Evolutionary conservation across 2,113 vertebrate genomes (phyloP), one percentile per base, ranked within the genome.

Genomic region (Prochilodus magdalenae): DNA sequence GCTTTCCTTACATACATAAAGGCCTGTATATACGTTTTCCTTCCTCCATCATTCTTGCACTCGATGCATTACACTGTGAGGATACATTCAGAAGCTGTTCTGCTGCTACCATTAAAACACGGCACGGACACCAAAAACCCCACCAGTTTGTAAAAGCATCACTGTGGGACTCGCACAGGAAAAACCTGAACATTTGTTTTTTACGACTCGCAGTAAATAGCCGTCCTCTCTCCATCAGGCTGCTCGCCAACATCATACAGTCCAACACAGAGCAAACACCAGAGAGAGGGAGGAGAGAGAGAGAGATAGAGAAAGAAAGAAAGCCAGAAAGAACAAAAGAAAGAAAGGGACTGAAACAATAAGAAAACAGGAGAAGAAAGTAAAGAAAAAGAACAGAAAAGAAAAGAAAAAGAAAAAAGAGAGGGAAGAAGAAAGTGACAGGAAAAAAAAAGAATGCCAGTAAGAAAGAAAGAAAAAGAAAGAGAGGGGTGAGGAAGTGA

Each of bases 391-490:
- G 1, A 10, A 44, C 40, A 44, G 11, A 44, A 44, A 44, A 36
- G 6, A 36, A 3, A 7, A 10, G 1, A 10, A 44, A 7, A 8
- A 10, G 11, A 44, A 10, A 10, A 44, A 44, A 44, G 40, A 44
- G 11, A 44, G 1, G 8, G 40, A 44, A 10, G 11, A 10, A 44
- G 8, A 44, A 44, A 10, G 8, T 3, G 33, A 6, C 3, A 6
- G 8, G 55, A 84, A 86, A 88, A 78, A 83, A 82, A 76, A 87
- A 84, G 81, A 75, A 83, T 27, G 62, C 47, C n/a, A 80, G 81
- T 1, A 10, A 11, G 40, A 44, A 10, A 11, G 8, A 44, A 10
- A 11, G 40, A 44, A 44, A n/a, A n/a, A n/a, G n/a, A n/a, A n/a
- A n/a, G n/a, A n/a, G n/a, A n/a, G n/a, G n/a, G n/a, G n/a, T n/a